Evolutionary conservation across 2,888 invertebrate genomes (phyloP), one percentile per base, ranked within the genome.

Genomic region (Slavum lentiscoides): DNA sequence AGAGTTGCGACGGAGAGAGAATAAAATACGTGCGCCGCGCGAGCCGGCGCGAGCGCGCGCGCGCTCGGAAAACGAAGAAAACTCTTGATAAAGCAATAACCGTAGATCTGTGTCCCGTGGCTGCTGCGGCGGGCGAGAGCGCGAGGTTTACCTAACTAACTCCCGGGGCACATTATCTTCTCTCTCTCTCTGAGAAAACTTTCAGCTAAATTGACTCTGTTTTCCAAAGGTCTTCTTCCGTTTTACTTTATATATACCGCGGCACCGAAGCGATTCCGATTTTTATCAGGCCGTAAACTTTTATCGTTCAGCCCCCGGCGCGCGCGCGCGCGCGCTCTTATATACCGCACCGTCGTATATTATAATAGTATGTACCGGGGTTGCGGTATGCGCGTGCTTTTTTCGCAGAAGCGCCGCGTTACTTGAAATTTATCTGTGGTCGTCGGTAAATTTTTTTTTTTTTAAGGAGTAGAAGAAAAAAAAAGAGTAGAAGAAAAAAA

Each of bases 261-360:
- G 62, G 75, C 75, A 67, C 67, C 67, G 59, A 37, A 80, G 70
- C 70, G 70, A 70, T 80, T 64, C 77, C 77, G 77, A 80, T 80
- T 80, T 80, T 80, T 80, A 80, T 80, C 77, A 80, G 70, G 70
- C 77, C 77, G 77, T 80, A 80, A 80, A 80, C 70, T 80, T 80
- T 80, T 80, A 80, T 80, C 77, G 70, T 58, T 43, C 62, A 70
- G 17, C 69, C 58, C 0, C n/a, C 69, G 55, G 19, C 55, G 55
- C 2, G 13, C 23, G 67, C 67, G 21, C 23, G 17, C 2, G 53
- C 21, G 9, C 43, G 43, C 6, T 43, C 43, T 7, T 43, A 9
- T 9, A 9, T 7, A n/a, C n/a, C n/a, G n/a, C 8, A 9, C 43
- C 43, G 7, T 43, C 43, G 43, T 43, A 43, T 1, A 43, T 43